Percentiles rank a stretch among this genome's conserved stretches.
Conservation (phyloP, 2,797 vertebrate species). For the Pseudochirops corinnae region DNA sequence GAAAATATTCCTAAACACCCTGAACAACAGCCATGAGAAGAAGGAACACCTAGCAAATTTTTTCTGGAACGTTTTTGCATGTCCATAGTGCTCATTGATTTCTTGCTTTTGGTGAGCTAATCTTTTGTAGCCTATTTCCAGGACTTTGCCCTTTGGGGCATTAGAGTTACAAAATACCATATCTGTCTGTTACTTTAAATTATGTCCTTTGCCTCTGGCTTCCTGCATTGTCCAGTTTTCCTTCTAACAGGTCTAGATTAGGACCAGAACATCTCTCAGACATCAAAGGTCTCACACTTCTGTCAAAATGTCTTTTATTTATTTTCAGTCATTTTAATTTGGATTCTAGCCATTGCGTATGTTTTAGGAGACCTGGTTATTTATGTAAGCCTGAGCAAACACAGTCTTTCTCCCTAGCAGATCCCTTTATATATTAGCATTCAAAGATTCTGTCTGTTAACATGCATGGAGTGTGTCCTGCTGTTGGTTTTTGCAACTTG, state of each 20-base stretch:
- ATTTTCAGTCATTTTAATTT: constrained; percentile 80
- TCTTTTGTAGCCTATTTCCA: constrained; percentile 82
- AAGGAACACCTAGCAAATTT: constrained; percentile 80
- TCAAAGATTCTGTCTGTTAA: constrained; percentile 84
- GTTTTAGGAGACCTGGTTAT: constrained; percentile 81
- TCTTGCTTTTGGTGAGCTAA: constrained; percentile 81
- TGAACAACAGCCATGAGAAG: constrained; percentile 85
- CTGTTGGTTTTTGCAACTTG: constrained; percentile 69
- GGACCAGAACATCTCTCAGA: constrained; percentile 80
- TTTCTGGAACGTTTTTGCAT: constrained; percentile 90
- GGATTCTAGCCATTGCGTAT: constrained; percentile 83
- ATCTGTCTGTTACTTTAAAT: constrained; percentile 90
- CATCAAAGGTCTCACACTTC: constrained; percentile 40
- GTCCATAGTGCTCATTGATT: constrained; percentile 87
- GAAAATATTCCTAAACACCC: constrained; percentile 88
- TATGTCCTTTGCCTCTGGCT: constrained; percentile 82
- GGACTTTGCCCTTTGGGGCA: constrained; percentile 84
- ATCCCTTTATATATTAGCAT: constrained; percentile 85
- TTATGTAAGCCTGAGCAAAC: constrained; percentile 71
- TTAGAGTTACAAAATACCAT: constrained; percentile 88
- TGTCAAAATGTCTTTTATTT: constrained; percentile 74
- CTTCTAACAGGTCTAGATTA: constrained; percentile 86
- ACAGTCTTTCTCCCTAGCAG: constrained; percentile 57
- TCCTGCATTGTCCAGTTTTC: constrained; percentile 88
- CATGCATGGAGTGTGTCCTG: constrained; percentile 76